These are phyloP conservation scores for Latrodectus elegans DNA, from an alignment of 2,888 invertebrate species.

Conservation along the genomic window DNA sequence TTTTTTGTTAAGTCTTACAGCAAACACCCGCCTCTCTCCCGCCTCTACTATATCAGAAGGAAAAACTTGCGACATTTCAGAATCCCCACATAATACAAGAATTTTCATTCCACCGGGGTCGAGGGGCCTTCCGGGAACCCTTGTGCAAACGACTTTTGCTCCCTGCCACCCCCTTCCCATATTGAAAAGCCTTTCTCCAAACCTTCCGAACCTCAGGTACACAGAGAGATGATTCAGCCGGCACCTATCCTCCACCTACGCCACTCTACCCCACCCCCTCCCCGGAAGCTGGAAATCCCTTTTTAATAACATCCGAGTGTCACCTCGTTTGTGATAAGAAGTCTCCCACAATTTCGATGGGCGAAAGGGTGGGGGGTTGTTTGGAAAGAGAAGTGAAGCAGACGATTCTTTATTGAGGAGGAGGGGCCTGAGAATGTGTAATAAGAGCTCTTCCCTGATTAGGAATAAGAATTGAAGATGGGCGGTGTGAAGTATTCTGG, in stretches of 20 bases:
- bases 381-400: constrained; percentile 10
- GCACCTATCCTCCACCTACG: constrained; percentile 13
- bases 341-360: constrained; percentile 2
- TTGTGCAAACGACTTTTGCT: constrained; percentile 51
- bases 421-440: constrained; percentile 19
- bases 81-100: constrained; percentile 42
- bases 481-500: not conserved
- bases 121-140: constrained; percentile 12
- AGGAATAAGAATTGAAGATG: constrained; percentile 30
- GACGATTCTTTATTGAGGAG: constrained; percentile 24
- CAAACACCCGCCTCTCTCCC: not conserved
- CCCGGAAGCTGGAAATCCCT: constrained; percentile 52
- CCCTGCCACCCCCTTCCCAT: constrained; percentile 7
- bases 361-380: not conserved
- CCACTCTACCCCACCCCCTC: constrained; percentile 3
- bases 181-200: constrained; percentile 3
- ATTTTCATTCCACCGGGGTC: constrained; percentile 38
- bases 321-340: constrained; percentile 53
- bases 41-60: not conserved
- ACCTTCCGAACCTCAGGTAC: constrained; percentile 25
- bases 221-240: constrained; percentile 63
- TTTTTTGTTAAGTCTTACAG: constrained; percentile 10
- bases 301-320: constrained; percentile 68
- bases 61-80: constrained; percentile 16
- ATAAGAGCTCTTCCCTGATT: constrained; percentile 44